Conservation (phyloP, 1,140 invertebrate species). For the Armadillidium nasatum region DNA sequence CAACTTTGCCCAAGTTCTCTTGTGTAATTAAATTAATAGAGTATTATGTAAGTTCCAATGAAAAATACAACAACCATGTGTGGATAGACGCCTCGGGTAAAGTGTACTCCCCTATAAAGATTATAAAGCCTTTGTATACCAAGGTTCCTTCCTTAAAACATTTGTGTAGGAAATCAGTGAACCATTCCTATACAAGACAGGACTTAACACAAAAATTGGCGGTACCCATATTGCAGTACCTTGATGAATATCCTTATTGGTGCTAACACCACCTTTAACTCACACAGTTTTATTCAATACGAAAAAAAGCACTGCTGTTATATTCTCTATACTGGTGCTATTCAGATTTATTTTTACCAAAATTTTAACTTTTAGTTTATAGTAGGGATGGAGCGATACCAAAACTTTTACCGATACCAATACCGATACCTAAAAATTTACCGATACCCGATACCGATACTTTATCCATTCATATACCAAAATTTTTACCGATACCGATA, state of each 20-base stretch:
- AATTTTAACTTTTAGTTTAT: no score
- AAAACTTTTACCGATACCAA: no score
- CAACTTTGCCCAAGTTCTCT: conserved; percentile 67
- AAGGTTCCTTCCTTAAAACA: conserved; percentile 62
- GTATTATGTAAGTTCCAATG: conserved; percentile 58
- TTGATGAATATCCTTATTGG: conserved; percentile 24
- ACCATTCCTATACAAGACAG: conserved; percentile 1
- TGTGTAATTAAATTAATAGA: conserved; percentile 69
- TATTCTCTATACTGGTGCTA: no score
- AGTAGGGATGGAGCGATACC: no score
- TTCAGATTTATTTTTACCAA: no score
- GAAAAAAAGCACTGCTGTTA: no score
- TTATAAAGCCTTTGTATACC: conserved; percentile 61
- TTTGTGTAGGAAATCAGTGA: conserved; percentile 51
- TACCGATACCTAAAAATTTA: no score
- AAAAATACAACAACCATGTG: conserved; percentile 53
- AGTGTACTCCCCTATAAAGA: conserved; percentile 65
- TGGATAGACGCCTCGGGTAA: conserved; percentile 71
- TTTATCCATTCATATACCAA: no score
- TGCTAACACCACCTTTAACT: background rate
- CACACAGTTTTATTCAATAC: no score
- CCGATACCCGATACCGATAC: no score
- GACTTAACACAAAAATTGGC: conserved; percentile 51
- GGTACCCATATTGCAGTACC: conserved; percentile 37
- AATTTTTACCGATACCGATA: no score